A percentile compares a stretch with the other conserved stretches of the same genome.
Evolutionary conservation across 2,888 invertebrate genomes (phyloP).

Genomic region (Folsomia manolachei): DNA sequence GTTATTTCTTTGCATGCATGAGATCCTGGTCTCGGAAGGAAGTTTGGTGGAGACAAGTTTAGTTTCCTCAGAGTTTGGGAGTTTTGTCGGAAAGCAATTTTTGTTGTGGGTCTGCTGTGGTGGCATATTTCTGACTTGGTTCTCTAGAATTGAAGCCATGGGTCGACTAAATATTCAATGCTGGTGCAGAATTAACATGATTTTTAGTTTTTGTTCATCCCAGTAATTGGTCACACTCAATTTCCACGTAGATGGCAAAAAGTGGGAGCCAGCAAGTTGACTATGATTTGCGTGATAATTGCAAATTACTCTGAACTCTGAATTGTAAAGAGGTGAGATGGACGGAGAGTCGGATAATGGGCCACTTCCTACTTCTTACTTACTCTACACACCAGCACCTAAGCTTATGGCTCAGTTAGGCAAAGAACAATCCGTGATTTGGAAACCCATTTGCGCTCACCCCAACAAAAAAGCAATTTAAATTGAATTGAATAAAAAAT

Average conservation of each 20-base stretch:
- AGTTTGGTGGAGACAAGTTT: too few species aligned
- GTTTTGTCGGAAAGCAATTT: too few species aligned
- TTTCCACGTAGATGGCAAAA: neutral
- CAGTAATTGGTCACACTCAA: neutral
- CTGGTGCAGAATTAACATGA: too few species aligned
- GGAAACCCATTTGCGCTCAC: constrained; percentile 2
- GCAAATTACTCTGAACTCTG: neutral
- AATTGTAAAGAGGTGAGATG: neutral
- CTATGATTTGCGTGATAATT: neutral
- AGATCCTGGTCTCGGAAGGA: too few species aligned
- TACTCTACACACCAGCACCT: neutral
- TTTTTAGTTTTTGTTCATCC: neutral
- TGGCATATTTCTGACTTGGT: too few species aligned
- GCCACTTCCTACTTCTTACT: constrained; percentile 5
- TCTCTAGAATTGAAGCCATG: too few species aligned
- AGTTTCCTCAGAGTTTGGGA: too few species aligned
- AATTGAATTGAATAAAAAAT: constrained; percentile 12
- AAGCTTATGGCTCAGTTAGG: neutral
- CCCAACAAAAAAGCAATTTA: neutral
- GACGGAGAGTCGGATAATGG: neutral
- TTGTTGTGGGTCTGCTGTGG: too few species aligned
- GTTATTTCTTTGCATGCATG: too few species aligned
- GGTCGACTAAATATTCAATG: too few species aligned
- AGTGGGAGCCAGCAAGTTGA: neutral
- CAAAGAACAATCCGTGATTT: neutral